Conservation (phyloP, 1,140 invertebrate genomes). For the Trinorchestia longiramus region DNA sequence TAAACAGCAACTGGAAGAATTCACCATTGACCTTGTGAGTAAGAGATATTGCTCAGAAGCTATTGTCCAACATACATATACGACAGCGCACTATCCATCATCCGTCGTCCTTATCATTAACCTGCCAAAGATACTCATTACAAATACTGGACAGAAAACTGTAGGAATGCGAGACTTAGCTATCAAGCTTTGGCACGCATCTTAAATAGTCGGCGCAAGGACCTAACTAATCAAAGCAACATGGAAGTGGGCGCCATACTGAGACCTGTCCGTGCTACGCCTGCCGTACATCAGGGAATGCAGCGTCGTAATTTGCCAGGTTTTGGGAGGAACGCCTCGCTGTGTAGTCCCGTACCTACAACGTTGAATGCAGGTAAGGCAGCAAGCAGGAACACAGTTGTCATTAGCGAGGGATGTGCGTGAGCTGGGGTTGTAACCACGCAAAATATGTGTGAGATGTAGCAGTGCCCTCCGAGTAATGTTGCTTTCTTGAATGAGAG, state of each 20-base stretch:
- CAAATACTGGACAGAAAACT: not conserved
- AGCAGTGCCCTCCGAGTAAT: not conserved
- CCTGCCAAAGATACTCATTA: not conserved
- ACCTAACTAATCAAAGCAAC: not conserved
- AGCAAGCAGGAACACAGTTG: not conserved
- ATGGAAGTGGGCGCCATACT: not conserved
- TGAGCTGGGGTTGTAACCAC: not conserved
- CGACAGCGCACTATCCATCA: no score
- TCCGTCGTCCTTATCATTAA: not conserved
- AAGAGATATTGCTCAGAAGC: not conserved
- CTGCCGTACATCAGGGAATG: conserved; percentile 23
- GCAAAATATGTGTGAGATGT: not conserved
- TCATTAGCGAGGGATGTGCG: not conserved
- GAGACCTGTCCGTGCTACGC: conserved; percentile 26
- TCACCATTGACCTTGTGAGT: not conserved
- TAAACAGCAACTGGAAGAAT: not conserved
- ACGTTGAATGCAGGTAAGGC: not conserved
- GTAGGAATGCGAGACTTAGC: not conserved
- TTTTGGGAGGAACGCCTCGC: not conserved
- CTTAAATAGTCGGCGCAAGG: not conserved
- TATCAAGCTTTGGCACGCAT: not conserved
- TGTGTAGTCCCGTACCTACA: not conserved
- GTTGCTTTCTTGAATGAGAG: not conserved
- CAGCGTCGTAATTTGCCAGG: conserved; percentile 13
- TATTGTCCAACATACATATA: not conserved